Evolutionary conservation across 2,113 vertebrate species (phyloP).

Genomic region (Upupa epops): DNA sequence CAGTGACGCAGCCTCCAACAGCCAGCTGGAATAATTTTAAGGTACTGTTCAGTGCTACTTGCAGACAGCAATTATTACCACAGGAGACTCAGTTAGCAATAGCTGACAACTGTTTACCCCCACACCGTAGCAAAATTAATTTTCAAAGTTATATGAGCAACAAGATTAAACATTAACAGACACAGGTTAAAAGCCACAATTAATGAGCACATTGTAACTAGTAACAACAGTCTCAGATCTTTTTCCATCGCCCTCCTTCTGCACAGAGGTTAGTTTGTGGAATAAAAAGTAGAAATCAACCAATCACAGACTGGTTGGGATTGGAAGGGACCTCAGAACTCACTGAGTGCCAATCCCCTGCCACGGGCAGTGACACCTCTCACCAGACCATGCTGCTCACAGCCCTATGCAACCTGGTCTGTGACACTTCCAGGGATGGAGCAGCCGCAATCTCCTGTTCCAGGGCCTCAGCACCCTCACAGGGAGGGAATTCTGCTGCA

Average conservation of each 20-base stretch:
- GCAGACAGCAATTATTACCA: neutral
- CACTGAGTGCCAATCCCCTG: no score
- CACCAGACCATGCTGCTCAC: no score
- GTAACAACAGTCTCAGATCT: neutral
- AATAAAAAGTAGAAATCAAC: neutral
- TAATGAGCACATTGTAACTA: constrained; percentile 21
- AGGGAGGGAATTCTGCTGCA: no score
- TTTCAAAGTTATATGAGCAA: neutral
- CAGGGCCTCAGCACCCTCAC: no score
- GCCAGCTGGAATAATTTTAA: neutral
- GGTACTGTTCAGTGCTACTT: neutral
- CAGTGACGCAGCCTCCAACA: neutral
- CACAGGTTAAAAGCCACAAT: constrained; percentile 26
- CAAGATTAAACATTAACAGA: constrained; percentile 46
- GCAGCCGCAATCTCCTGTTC: no score
- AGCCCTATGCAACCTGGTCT: no score
- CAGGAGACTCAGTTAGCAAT: neutral
- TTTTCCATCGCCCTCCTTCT: neutral
- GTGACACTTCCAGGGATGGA: no score
- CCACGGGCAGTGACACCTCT: no score
- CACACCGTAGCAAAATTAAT: neutral
- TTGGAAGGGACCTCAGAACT: no score
- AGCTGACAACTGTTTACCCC: neutral
- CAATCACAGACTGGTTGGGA: no score
- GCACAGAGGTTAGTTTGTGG: neutral